These are phyloP conservation scores for Loriculus beryllinus DNA, from an alignment of 2,797 vertebrate species.

Conservation along the genomic window DNA sequence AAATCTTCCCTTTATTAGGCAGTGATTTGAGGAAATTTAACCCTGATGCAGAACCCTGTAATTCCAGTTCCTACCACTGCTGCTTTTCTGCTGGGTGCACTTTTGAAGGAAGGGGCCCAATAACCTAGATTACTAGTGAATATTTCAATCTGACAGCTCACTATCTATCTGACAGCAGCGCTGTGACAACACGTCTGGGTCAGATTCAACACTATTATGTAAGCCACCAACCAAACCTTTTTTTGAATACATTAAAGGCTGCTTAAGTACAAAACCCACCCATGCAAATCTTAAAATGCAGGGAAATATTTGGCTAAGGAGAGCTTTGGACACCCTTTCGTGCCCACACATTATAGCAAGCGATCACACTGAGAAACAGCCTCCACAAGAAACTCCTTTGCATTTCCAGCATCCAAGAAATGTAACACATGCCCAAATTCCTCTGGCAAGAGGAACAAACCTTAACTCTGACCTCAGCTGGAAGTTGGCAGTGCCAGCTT, in stretches of 20 bases:
- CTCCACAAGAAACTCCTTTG: slow-evolving; percentile 61
- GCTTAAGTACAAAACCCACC: slow-evolving; percentile 67
- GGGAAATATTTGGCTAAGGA: slow-evolving; percentile 62
- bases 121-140: slow-evolving; percentile 63
- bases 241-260: slow-evolving; percentile 66
- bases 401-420: slow-evolving; percentile 46
- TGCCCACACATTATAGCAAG: slow-evolving; percentile 64
- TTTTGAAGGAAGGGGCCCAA: slow-evolving; percentile 45
- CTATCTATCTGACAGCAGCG: slow-evolving; percentile 60
- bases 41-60: background rate
- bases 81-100: background rate
- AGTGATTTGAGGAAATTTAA: background rate
- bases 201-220: slow-evolving; percentile 67
- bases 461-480: slow-evolving; percentile 49
- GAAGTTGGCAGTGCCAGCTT: background rate
- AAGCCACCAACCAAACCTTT: slow-evolving; percentile 68
- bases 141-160: slow-evolving; percentile 63
- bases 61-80: background rate
- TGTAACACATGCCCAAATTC: slow-evolving; percentile 17
- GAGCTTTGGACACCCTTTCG: slow-evolving; percentile 64
- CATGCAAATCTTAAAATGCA: slow-evolving; percentile 67
- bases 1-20: background rate
- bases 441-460: slow-evolving; percentile 16
- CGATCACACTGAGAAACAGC: slow-evolving; percentile 20
- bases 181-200: slow-evolving; percentile 68